phyloP scores from a whole-genome alignment of 2,113 vertebrate genomes.

The Pollachius pollachius region DNA sequence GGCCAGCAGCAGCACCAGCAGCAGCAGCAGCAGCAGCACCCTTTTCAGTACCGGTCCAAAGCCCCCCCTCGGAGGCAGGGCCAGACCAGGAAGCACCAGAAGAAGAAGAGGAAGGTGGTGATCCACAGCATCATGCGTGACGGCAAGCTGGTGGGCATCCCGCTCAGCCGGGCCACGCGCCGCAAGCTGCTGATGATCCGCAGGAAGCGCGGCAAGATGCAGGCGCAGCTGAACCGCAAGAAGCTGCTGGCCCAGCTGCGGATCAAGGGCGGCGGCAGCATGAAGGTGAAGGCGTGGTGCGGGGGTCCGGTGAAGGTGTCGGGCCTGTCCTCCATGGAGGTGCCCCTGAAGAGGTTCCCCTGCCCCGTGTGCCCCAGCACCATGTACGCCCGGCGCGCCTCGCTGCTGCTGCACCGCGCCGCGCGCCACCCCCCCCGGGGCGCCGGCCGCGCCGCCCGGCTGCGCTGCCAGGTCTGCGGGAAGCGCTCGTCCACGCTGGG shows the following conservation, averaged over 20 bases:
- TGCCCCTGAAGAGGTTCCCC: slow-evolving; percentile 69
- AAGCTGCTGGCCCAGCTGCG: slow-evolving; percentile 67
- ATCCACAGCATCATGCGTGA: slow-evolving; percentile 71
- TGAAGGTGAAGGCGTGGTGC: slow-evolving; percentile 58
- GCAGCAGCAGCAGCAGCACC: slow-evolving; percentile 61
- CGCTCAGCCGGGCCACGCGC: slow-evolving; percentile 66
- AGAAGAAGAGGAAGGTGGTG: slow-evolving; percentile 68
- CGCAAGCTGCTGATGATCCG: slow-evolving; percentile 51
- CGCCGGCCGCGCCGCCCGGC: slow-evolving; percentile 69
- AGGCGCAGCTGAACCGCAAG: slow-evolving; percentile 59
- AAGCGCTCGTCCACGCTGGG: slow-evolving; percentile 79
- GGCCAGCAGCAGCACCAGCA: slow-evolving; percentile 35
- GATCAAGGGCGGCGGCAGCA: slow-evolving; percentile 44
- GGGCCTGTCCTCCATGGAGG: slow-evolving; percentile 63
- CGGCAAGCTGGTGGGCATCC: slow-evolving; percentile 63
- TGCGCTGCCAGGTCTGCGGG: slow-evolving; percentile 81
- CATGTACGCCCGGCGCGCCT: slow-evolving; percentile 63
- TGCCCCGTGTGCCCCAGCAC: slow-evolving; percentile 74
- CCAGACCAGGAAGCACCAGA: slow-evolving; percentile 52
- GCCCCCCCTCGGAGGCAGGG: slow-evolving; percentile 57
- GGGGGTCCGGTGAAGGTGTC: slow-evolving; percentile 61
- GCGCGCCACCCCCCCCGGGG: slow-evolving; percentile 61
- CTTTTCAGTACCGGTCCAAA: slow-evolving; percentile 70
- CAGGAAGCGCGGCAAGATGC: slow-evolving; percentile 53
- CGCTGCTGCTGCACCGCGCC: slow-evolving; percentile 68